Evolutionary conservation across 2,797 vertebrate species (phyloP).

Genomic region (Xenops minutus): DNA sequence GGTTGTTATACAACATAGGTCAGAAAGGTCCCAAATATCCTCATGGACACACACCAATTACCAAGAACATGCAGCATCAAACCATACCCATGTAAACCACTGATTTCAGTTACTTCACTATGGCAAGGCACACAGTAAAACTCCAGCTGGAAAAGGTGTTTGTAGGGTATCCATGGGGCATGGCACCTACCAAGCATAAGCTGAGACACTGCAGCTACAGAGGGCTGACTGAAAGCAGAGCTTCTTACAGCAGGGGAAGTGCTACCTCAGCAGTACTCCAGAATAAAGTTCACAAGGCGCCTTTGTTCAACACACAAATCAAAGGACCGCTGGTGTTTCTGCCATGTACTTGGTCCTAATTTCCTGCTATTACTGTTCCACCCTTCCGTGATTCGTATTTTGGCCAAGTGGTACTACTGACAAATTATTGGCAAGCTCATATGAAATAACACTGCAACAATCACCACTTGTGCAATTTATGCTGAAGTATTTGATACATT

Average conservation of each 20-base stretch:
- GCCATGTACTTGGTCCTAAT: not conserved
- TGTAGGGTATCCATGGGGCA: rapidly evolving
- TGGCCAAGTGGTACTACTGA: not conserved
- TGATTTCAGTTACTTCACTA: not conserved
- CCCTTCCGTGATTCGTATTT: not conserved
- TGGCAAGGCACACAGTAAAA: not conserved
- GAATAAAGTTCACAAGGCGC: not conserved
- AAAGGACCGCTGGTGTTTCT: not conserved
- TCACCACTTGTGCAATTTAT: rapidly evolving
- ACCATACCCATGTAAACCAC: rapidly evolving
- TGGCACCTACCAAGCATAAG: not conserved
- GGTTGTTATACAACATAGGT: not conserved
- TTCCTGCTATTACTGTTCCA: not conserved
- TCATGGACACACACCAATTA: not conserved
- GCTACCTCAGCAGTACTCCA: not conserved
- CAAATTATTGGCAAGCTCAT: not conserved
- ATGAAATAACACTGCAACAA: not conserved
- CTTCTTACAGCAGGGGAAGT: not conserved
- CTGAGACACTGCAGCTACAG: not conserved
- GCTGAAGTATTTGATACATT: not conserved
- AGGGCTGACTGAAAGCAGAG: not conserved
- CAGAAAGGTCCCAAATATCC: not conserved
- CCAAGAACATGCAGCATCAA: not conserved
- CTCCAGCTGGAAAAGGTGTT: not conserved
- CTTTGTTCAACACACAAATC: not conserved